A percentile compares a stretch with the other conserved stretches of the same genome.
Evolutionary conservation across 1,140 invertebrate species (phyloP).

Genomic region (Aphelinus atriplicis): DNA sequence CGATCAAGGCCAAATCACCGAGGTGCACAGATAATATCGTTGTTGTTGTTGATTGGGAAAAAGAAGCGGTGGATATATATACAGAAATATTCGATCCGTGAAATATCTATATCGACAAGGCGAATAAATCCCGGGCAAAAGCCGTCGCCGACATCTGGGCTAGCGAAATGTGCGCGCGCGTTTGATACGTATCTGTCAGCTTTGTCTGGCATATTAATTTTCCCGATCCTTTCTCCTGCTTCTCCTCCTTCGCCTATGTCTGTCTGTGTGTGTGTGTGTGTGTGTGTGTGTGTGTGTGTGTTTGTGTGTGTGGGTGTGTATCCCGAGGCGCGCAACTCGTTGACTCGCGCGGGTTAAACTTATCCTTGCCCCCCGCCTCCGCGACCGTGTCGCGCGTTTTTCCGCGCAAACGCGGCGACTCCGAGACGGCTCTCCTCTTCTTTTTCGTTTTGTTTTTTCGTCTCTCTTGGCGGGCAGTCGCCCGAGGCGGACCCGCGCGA

Average conservation of each 20-base stretch:
- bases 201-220: slow-evolving; percentile 61
- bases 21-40: too few relatives aligned
- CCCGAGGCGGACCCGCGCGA: slow-evolving; percentile 30
- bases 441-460: neutral
- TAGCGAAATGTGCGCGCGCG: slow-evolving; percentile 56
- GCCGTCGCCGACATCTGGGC: slow-evolving; percentile 36
- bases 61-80: too few relatives aligned
- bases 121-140: neutral
- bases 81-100: too few relatives aligned
- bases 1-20: too few relatives aligned
- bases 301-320: too few relatives aligned
- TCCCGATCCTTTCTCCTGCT: slow-evolving; percentile 24
- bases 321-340: neutral
- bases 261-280: neutral
- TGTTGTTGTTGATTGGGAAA: too few relatives aligned
- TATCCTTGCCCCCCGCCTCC: slow-evolving; percentile 22
- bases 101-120: too few relatives aligned
- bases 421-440: neutral
- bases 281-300: too few relatives aligned
- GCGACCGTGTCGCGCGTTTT: neutral
- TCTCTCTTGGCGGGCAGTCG: neutral
- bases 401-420: slow-evolving; percentile 2
- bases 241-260: slow-evolving; percentile 18
- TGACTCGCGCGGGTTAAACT: slow-evolving; percentile 1
- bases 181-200: slow-evolving; percentile 59